These are phyloP conservation scores for Zelostemma sp. DNA, from an alignment of 1,140 invertebrate species.

Conservation along the genomic window DNA sequence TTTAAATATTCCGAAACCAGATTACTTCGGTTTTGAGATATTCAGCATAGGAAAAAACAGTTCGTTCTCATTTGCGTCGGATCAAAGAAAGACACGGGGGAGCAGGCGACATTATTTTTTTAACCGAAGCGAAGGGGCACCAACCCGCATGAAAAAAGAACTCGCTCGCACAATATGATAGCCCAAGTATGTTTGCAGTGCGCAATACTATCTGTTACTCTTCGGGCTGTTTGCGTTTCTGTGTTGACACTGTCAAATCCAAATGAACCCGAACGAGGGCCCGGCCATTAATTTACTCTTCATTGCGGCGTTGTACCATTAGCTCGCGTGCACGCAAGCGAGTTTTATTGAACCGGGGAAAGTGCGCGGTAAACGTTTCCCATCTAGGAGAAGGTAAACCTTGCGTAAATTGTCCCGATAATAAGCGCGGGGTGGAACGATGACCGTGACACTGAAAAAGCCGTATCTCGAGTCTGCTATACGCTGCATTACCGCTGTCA, in stretches of 20 bases:
- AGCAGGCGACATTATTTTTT: not conserved
- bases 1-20: no score
- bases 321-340: constrained; percentile 3
- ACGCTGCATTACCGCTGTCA: constrained; percentile 51
- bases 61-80: no score
- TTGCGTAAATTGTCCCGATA: constrained; percentile 11
- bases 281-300: constrained; percentile 24
- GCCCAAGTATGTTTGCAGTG: constrained; percentile 48
- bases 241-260: constrained; percentile 51
- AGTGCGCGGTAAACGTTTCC: constrained; percentile 1
- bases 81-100: no score
- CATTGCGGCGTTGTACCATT: constrained; percentile 7
- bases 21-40: no score
- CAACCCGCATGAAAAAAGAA: constrained; percentile 32
- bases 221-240: constrained; percentile 44
- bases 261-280: constrained; percentile 18
- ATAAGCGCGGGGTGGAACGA: not conserved
- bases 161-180: constrained; percentile 34
- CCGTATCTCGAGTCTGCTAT: constrained; percentile 24
- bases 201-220: constrained; percentile 50
- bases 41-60: no score
- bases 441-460: constrained; percentile 3
- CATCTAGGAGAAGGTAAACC: no score
- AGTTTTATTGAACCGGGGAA: constrained; percentile 16
- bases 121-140: not conserved